Base-by-base conservation (phyloP, 2,888 invertebrate genomes). In the Antitype chi region DNA sequence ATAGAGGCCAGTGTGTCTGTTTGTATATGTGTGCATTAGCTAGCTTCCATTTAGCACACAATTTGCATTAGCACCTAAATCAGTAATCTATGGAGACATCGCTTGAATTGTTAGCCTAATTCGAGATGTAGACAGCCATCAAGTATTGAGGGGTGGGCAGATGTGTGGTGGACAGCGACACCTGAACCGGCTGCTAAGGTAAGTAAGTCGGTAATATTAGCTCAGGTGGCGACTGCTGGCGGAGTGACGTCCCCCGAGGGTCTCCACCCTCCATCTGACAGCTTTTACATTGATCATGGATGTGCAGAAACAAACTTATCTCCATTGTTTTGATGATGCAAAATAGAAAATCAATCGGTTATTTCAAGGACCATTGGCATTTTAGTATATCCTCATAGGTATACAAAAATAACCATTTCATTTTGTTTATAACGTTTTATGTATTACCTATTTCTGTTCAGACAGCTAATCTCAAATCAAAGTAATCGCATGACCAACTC, bases 111-210 rank as follows among this genome's bases (percentile, higher is more conserved):
- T 85, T 91, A 89, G 88, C 90, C 93, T 93, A 94, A 93, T 93
- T 95, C 85, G 92, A 93, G 92, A 91, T 90, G 89, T 90, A 89
- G 91, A 88, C 91, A 88, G 87, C 81, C 91, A 95, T 96, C 92
- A 94, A 95, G 91, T 96, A 95, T 95, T 96, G 91, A 96, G 92
- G 76, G 89, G 85, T 86, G 77, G 76, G 80, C 82, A 90, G 86
- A 86, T 89, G 87, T 90, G 88, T 89, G 86, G 89, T 86, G 86
- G 85, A 89, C 89, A 89, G 84, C 82, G 74, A 76, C 85, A 87
- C 78, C 81, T 85, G 75, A 76, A 68, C 57, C 53, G 64, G 57
- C 72, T 80, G 89, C 78, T 88, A 86, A 87, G 88, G 87, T 89
- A 89, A 89, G 86, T 85, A 85, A 79, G 84, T 80, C 81, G 86